Percentiles rank a stretch among this genome's conserved stretches.
These are phyloP conservation scores for Actinia equina DNA, from an alignment of 64 coral and sea anemone genomes.

Conservation along the genomic window DNA sequence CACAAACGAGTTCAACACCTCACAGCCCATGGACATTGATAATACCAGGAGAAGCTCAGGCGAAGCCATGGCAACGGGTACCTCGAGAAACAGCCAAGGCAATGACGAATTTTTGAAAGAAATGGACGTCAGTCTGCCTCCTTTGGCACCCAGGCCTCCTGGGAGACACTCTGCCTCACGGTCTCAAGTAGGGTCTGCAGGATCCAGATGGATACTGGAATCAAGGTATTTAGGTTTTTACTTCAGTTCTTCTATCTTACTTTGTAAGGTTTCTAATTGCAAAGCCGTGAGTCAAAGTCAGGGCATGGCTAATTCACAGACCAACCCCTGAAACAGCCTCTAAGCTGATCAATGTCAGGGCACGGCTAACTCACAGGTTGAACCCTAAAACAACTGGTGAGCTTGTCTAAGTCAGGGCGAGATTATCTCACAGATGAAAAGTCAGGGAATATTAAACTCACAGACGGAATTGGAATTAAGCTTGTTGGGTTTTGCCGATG, in stretches of 20 bases:
- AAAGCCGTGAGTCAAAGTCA: background rate
- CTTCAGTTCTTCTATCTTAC: background rate
- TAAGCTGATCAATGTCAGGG: too few relatives aligned
- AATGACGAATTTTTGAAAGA: slow-evolving; percentile 12
- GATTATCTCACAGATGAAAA: too few relatives aligned
- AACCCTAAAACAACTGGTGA: too few relatives aligned
- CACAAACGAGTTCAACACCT: background rate
- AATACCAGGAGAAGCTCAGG: background rate
- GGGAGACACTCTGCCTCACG: slow-evolving; percentile 60
- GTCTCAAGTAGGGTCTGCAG: slow-evolving; percentile 42
- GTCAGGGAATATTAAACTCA: too few relatives aligned
- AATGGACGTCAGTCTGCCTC: slow-evolving; percentile 28
- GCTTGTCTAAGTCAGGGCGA: too few relatives aligned
- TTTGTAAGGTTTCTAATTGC: too few relatives aligned
- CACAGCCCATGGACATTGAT: background rate
- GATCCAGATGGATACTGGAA: slow-evolving; percentile 29
- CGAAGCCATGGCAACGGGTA: background rate
- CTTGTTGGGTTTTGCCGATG: too few relatives aligned
- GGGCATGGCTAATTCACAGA: too few relatives aligned
- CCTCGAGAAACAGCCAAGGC: background rate
- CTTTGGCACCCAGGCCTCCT: slow-evolving; percentile 45
- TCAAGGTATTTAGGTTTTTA: slow-evolving; percentile 7
- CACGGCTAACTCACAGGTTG: background rate
- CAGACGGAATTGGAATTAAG: too few relatives aligned
- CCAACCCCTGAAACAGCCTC: too few relatives aligned